A percentile compares a stretch with the other conserved stretches of the same genome.
phyloP scores from a whole-genome alignment of 2,113 vertebrate species.

The Harpagus bidentatus region DNA sequence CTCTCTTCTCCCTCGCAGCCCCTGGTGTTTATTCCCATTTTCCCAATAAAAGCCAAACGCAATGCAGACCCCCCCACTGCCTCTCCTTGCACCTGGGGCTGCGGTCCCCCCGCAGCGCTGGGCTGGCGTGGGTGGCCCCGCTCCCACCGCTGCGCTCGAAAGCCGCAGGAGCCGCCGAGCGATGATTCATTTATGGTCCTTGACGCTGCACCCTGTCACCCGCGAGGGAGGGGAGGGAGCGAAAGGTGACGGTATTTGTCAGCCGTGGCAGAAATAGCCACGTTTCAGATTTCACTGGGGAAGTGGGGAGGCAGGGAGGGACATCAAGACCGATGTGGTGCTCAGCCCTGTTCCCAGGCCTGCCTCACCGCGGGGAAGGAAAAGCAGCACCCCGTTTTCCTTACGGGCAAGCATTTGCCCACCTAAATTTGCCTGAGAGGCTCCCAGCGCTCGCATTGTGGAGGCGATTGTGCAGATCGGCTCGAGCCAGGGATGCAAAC shows the following conservation, averaged over 20 bases:
- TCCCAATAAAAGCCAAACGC: not conserved
- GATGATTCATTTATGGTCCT: conserved; percentile 1
- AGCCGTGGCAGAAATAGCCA: conserved; percentile 1
- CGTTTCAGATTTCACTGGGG: not conserved
- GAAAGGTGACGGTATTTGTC: not conserved
- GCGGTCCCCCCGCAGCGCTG: not conserved
- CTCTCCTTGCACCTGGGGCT: not conserved
- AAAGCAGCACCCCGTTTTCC: not conserved
- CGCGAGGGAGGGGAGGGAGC: not conserved
- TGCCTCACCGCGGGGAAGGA: not conserved
- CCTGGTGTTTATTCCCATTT: not conserved
- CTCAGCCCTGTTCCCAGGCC: not conserved
- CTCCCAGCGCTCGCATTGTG: not conserved
- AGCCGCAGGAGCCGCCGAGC: not conserved
- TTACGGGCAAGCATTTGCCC: not conserved
- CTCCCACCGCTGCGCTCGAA: not conserved
- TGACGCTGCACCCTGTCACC: not conserved
- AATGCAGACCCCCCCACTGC: rapidly evolving
- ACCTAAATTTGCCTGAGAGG: not conserved
- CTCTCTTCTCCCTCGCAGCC: not conserved
- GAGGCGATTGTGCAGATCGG: no score
- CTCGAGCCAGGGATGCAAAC: not conserved
- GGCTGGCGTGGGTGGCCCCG: not conserved
- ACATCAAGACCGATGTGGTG: not conserved
- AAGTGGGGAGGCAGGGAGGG: not conserved